Base-by-base conservation (phyloP, 2,797 vertebrate species). In the Delichon dasypus region DNA sequence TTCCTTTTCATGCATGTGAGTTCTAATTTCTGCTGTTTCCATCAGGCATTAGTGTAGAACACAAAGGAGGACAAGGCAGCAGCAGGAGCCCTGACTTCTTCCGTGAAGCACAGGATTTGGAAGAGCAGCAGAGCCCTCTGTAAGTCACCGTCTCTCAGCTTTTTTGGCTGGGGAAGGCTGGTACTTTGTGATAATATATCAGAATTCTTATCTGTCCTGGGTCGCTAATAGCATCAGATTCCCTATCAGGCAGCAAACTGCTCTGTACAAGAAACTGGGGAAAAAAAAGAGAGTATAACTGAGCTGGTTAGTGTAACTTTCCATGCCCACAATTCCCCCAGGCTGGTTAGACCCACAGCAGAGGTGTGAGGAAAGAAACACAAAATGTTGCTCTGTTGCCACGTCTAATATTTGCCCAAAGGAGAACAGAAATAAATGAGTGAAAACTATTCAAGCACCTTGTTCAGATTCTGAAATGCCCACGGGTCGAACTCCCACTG, bases 401-500 rank as follows among this genome's bases (percentile, higher is more conserved):
- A 6, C 15, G 55, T 67, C 27, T 29, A 36, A 23, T 9, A 7
- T 42, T 57, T 36, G 29, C 27, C 45, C n/a, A 68, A 60, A 55
- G 30, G 34, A 76, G 42, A 82, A 29, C 4, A 26, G 34, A 61
- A 79, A 21, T 36, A 3, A 79, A 36, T 1, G 13, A 45, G 10
- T 3, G 36, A 8, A 13, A n/a, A 16, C 7, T 42, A 44, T 36
- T 16, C 19, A 45, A 12, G 22, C 14, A 4, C 38, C 5, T 57
- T 42, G 36, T n/a, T 90, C 15, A 27, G 30, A 19, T 25, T 68
- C 51, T 23, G 47, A 45, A 54, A 21, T 10, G n/a, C 30, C 48
- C 48, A 1, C 1, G 1, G 15, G 47, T 36, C 0, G 0, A 47
- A 13, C 7, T 54, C 27, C 21, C 5, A 7, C 3, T 6, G 29